Evolutionary conservation across 2,888 invertebrate genomes (phyloP), one percentile per base, ranked within the genome.

Genomic region (Trachelus iudaicus): DNA sequence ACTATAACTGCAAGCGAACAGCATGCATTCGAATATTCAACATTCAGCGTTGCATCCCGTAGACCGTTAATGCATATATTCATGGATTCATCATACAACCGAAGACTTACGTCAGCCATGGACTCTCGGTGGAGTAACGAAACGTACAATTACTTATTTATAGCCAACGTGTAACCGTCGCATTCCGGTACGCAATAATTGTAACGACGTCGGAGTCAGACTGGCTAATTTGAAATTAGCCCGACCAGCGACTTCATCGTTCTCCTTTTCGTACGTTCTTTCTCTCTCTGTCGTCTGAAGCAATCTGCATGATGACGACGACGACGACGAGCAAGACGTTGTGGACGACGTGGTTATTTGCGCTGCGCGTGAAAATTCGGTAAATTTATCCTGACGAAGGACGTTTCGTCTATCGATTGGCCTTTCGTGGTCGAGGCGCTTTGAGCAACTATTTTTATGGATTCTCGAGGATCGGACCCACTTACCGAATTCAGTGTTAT

Each of bases 71-170:
- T 23, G 71, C 33, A 31, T 71, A 23, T 34, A 71, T 34, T 9
- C 33, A 71, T 31, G 13, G 31, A 12, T 4, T 71, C 71, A 34
- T 71, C 34, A 31, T 34, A 33, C 71, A 34, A 9, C 31, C 71
- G 31, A 34, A 34, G 34, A 12, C 71, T 71, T 71, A 71, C 71
- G 71, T 71, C 71, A 71, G 71, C 71, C 71, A 34, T 34, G 33
- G 9, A 15, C 71, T 71, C 71, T 71, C 33, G 71, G 31, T 71
- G 34, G 33, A 71, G 34, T 33, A 71, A 71, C 71, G 31, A 71
- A 71, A 71, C 71, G 33, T 71, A 71, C 71, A 71, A 71, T 71
- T 31, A 71, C 34, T 71, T 71, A 34, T 71, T 71, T 34, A 34
- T 34, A 34, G 33, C 71, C 31, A 33, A 71, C 56, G 71, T 71